A percentile compares a stretch with the other conserved stretches of the same genome.
These are phyloP conservation scores for Falcunculus frontatus DNA, from an alignment of 2,113 vertebrate species.

Conservation along the genomic window DNA sequence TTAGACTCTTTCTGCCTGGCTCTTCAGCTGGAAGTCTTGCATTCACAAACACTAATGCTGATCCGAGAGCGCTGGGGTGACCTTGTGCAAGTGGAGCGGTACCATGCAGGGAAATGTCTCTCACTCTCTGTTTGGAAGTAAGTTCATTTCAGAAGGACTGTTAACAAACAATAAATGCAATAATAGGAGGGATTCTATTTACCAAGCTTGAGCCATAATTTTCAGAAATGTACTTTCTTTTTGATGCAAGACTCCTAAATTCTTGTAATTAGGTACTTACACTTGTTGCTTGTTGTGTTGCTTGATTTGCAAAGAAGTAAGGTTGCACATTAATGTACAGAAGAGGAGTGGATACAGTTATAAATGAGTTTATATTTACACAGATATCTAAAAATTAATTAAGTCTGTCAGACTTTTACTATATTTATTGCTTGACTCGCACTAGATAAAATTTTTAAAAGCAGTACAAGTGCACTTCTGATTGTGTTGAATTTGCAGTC, in stretches of 20 bases:
- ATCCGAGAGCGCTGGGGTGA: slow-evolving; percentile 98
- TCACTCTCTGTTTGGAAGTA: slow-evolving; percentile 97
- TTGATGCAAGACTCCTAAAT: not conserved
- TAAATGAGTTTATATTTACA: not conserved
- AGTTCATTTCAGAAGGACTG: slow-evolving; percentile 58
- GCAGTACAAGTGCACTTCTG: not conserved
- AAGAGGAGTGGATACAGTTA: not conserved
- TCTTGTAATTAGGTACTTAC: not conserved
- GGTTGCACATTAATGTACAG: not conserved
- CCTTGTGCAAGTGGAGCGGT: slow-evolving; percentile 95
- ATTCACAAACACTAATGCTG: slow-evolving; percentile 95
- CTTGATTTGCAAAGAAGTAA: not conserved
- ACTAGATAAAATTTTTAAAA: not conserved
- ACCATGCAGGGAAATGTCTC: slow-evolving; percentile 92
- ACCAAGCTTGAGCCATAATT: not conserved
- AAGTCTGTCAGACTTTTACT: not conserved
- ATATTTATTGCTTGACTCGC: not conserved
- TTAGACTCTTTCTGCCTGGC: slow-evolving; percentile 97
- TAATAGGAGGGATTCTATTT: not conserved
- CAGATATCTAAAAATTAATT: not conserved
- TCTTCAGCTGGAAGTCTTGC: slow-evolving; percentile 95
- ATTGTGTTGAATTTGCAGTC: not conserved
- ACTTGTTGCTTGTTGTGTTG: not conserved
- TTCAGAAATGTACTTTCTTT: not conserved
- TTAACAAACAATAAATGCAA: not conserved